A percentile compares a stretch with the other conserved stretches of the same genome.
These are phyloP conservation scores for Crotophaga sulcirostris DNA, from an alignment of 2,113 vertebrate genomes.

Conservation along the genomic window DNA sequence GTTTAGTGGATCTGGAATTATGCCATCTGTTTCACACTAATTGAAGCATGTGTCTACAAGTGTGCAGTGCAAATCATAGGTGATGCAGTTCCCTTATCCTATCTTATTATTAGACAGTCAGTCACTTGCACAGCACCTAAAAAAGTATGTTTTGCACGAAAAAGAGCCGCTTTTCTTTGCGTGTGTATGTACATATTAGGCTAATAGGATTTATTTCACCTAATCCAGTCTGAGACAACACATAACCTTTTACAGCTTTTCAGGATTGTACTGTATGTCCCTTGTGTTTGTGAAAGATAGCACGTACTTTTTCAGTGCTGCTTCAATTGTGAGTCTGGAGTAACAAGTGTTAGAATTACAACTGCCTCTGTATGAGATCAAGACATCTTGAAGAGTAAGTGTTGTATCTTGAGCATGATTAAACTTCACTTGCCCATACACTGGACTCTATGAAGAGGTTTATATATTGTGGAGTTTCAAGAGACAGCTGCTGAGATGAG, in stretches of 20 bases:
- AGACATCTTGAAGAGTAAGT: background rate
- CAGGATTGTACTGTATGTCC: background rate
- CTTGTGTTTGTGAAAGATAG: background rate
- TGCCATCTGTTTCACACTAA: constrained; percentile 50
- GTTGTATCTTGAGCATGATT: background rate
- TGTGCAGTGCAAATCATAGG: background rate
- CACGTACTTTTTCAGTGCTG: background rate
- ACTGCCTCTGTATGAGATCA: background rate
- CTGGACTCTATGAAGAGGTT: background rate
- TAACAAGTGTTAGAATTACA: background rate
- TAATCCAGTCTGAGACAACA: background rate
- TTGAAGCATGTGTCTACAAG: constrained; percentile 36
- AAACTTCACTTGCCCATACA: background rate
- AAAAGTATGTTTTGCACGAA: background rate
- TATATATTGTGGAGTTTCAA: background rate
- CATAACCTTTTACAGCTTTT: background rate
- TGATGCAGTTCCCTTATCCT: background rate
- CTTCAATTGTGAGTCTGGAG: background rate
- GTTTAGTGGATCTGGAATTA: constrained; percentile 51
- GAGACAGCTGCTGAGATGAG: background rate
- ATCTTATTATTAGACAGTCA: background rate
- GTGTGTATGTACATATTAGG: background rate
- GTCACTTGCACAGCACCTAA: background rate
- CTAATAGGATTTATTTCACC: constrained; percentile 34
- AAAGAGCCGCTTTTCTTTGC: background rate